Evolutionary conservation across 2,888 invertebrate species (phyloP), one percentile per base, ranked within the genome.

Genomic region (Tenthredo distinguenda): DNA sequence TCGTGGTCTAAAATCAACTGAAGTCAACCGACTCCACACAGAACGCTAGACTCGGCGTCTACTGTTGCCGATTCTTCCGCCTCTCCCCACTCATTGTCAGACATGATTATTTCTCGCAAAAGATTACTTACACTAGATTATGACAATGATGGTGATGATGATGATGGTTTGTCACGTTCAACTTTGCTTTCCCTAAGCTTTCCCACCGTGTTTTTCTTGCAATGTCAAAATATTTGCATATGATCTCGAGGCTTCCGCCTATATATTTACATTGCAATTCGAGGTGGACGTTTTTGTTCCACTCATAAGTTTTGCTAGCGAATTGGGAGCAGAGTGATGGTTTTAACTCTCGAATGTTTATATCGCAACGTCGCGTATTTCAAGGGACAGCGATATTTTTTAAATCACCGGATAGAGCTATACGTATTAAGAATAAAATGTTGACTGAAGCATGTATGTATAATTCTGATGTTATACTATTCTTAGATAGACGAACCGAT

Each of bases 1-100:
- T 83, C 83, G 68, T 83, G 83, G 83, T 83, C 47, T 83, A 43
- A 83, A 83, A 83, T 83, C 83, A 50, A 83, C 83, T 83, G 83
- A 83, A 71, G 65, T 68, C 26, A 62, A 71, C 34, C 71, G 65
- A 68, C 68, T 47, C 2, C 50, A 81, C 34, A 50, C 31, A 43
- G 83, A 65, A 83, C 83, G 83, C 65, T 71, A 71, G 83, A 83
- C 83, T 83, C 83, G 15, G 83, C 83, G 83, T 83, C 83, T 83
- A 43, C 68, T 71, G 71, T 37, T 71, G 83, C 43, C 83, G 71
- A 47, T 83, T 83, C 83, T 83, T 83, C 71, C 83, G 83, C 34
- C 68, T 83, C 83, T 83, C 83, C 68, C 83, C 83, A 65, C 83
- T 68, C 18, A 31, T 31, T 15, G 40, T 62, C 37, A 37, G 62